phyloP scores from a whole-genome alignment of 2,797 vertebrate species.

The Pteronotus mesoamericanus region DNA sequence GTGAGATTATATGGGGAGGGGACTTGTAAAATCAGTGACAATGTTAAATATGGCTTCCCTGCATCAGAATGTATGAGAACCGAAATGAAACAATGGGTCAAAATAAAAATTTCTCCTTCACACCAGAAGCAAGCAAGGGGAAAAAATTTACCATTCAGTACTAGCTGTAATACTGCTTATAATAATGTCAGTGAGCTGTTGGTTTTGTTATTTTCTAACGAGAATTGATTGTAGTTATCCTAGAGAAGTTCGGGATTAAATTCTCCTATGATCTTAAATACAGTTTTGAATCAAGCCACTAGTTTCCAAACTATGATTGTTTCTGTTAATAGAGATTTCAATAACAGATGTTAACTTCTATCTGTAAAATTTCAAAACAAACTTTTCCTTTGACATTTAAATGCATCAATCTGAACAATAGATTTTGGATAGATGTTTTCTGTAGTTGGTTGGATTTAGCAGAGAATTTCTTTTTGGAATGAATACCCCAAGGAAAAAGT shows the following conservation, averaged over 20 bases:
- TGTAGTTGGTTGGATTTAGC: background rate
- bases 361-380: conserved; percentile 3
- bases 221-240: background rate
- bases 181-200: background rate
- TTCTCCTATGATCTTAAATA: background rate
- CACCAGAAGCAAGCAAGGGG: background rate
- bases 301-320: background rate
- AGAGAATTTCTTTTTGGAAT: background rate
- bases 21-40: background rate
- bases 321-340: conserved; percentile 9
- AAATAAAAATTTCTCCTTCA: conserved; percentile 5
- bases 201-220: background rate
- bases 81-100: background rate
- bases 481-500: background rate
- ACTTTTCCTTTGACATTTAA: background rate
- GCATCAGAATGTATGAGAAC: background rate
- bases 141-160: background rate
- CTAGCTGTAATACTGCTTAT: background rate
- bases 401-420: background rate
- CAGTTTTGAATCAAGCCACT: conserved; percentile 6
- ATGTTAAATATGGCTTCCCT: background rate
- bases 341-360: background rate
- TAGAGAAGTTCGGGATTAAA: background rate
- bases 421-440: background rate
- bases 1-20: background rate